A percentile compares a stretch with the other conserved stretches of the same genome.
phyloP scores from a whole-genome alignment of 2,888 invertebrate species.

The Malthinus seriepunctatus region DNA sequence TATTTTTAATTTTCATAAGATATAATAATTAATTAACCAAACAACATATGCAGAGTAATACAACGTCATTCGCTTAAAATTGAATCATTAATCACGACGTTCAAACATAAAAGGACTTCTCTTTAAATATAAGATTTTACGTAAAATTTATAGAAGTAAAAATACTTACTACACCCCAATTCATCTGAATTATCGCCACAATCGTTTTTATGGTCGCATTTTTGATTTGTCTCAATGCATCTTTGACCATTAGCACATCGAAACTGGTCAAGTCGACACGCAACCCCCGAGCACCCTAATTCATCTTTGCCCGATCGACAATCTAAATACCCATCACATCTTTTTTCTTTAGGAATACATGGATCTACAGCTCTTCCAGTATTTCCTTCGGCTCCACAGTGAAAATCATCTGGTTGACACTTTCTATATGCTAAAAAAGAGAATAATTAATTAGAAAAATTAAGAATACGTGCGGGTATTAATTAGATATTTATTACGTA shows the following conservation, averaged over 20 bases:
- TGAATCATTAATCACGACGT: too few relatives aligned
- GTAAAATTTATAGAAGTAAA: too few relatives aligned
- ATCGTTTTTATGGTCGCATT: constrained; percentile 89
- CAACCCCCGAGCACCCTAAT: constrained; percentile 69
- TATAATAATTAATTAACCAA: too few relatives aligned
- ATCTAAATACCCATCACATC: constrained; percentile 88
- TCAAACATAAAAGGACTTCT: too few relatives aligned
- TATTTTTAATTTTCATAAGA: too few relatives aligned
- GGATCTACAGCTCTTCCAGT: constrained; percentile 67
- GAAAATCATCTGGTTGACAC: constrained; percentile 86
- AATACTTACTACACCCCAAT: constrained; percentile 79
- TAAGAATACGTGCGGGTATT: too few relatives aligned
- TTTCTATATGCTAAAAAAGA: constrained; percentile 76
- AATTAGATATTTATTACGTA: too few relatives aligned
- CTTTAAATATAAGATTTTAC: too few relatives aligned
- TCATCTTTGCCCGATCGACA: constrained; percentile 86
- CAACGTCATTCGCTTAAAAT: too few relatives aligned
- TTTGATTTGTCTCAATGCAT: constrained; percentile 76
- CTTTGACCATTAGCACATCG: constrained; percentile 79
- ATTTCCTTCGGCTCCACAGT: constrained; percentile 73
- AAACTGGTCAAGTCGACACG: constrained; percentile 84
- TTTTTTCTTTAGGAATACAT: constrained; percentile 86
- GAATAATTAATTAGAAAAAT: too few relatives aligned
- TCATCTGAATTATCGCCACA: constrained; percentile 92
- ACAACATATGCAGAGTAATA: too few relatives aligned